A percentile compares a stretch with the other conserved stretches of the same genome.
Evolutionary conservation across 2,113 vertebrate species (phyloP).

Genomic region (Gobio gobio): DNA sequence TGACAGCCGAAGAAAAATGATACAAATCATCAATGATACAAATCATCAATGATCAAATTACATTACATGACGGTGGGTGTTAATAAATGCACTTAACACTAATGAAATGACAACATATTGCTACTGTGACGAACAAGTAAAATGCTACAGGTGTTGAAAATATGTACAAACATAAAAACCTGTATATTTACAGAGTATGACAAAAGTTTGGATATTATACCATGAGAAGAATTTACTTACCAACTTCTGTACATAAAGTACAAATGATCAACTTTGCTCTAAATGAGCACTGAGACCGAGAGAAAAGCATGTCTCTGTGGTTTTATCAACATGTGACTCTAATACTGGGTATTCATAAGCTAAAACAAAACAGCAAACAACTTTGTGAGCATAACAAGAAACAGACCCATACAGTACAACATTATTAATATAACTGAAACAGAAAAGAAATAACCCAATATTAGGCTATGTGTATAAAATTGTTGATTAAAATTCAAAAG

Average conservation of each 20-base stretch:
- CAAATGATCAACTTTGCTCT: constrained; percentile 22
- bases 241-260: constrained; percentile 40
- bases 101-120: constrained; percentile 5
- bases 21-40: constrained; percentile 8
- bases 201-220: constrained; percentile 83
- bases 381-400: constrained; percentile 32
- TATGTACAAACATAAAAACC: constrained; percentile 91
- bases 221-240: constrained; percentile 64
- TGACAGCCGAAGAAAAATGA: background rate
- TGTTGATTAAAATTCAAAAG: constrained; percentile 44
- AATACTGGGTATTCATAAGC: background rate
- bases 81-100: constrained; percentile 30
- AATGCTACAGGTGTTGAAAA: constrained; percentile 44
- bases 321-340: constrained; percentile 5
- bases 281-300: background rate
- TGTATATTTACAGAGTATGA: constrained; percentile 92
- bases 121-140: background rate
- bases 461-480: background rate
- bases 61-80: constrained; percentile 36
- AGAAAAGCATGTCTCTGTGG: background rate
- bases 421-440: constrained; percentile 29
- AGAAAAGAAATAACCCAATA: constrained; percentile 46
- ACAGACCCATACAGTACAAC: constrained; percentile 28
- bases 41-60: too few species aligned
- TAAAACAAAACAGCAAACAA: constrained; percentile 18